Conservation (phyloP, 2,113 vertebrate species). For the Chinchilla lanigera region DNA sequence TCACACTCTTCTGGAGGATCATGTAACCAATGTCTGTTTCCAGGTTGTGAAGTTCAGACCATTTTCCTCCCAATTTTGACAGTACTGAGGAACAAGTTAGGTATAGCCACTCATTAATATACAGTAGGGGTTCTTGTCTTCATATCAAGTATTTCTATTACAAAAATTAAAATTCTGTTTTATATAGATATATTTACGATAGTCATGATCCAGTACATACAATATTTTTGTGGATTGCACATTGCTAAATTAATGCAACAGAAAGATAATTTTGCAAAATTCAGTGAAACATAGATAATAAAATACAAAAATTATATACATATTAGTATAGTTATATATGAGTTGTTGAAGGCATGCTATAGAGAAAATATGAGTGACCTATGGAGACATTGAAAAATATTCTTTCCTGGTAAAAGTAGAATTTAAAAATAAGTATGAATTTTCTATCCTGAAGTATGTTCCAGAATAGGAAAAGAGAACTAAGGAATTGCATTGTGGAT, state of each 20-base stretch:
- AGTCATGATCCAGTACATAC: background rate
- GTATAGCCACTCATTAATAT: background rate
- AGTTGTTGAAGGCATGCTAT: background rate
- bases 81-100: background rate
- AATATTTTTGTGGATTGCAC: background rate
- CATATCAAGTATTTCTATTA: background rate
- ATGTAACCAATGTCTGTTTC: background rate
- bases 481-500: background rate
- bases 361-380: background rate
- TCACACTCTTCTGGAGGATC: background rate
- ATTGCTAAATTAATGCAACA: background rate
- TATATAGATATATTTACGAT: background rate
- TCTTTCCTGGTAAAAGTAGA: background rate
- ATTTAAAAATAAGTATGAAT: background rate
- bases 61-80: too few relatives aligned
- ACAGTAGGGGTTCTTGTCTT: background rate
- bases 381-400: background rate
- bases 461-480: background rate
- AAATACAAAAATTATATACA: background rate
- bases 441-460: background rate
- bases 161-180: background rate
- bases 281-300: background rate
- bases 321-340: background rate
- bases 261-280: background rate
- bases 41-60: background rate